Percentiles rank a stretch among this genome's conserved stretches.
Conservation (phyloP, 2,113 vertebrate genomes). For the Strix uralensis region DNA sequence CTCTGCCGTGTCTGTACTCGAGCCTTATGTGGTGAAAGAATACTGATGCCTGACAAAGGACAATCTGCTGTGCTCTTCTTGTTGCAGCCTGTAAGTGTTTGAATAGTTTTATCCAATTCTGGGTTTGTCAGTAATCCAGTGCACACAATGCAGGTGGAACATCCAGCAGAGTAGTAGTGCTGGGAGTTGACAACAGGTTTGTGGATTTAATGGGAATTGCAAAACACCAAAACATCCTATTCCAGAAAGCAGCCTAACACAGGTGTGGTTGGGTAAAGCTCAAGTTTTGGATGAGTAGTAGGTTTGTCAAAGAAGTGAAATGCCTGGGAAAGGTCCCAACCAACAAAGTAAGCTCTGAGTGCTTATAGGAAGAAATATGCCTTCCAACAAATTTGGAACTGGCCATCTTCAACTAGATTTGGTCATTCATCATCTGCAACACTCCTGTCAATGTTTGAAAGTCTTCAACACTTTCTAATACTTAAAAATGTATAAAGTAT, state of each 20-base stretch:
- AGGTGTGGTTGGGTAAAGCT: background rate
- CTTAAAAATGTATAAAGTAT: background rate
- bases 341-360: background rate
- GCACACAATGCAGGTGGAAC: background rate
- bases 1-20: background rate
- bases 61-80: background rate
- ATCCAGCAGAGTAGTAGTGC: background rate
- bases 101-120: background rate
- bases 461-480: background rate
- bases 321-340: background rate
- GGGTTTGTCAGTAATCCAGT: background rate
- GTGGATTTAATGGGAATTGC: background rate
- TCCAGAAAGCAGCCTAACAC: background rate
- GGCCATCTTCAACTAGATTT: background rate
- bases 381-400: background rate
- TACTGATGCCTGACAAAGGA: background rate
- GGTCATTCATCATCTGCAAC: background rate
- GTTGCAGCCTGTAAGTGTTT: background rate
- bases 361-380: fast-evolving
- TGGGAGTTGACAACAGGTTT: background rate
- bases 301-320: background rate
- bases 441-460: background rate
- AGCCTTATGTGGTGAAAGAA: background rate
- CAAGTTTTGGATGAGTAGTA: background rate
- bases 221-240: background rate